phyloP scores from a whole-genome alignment of 1,140 invertebrate species.

The Eueides isabella region DNA sequence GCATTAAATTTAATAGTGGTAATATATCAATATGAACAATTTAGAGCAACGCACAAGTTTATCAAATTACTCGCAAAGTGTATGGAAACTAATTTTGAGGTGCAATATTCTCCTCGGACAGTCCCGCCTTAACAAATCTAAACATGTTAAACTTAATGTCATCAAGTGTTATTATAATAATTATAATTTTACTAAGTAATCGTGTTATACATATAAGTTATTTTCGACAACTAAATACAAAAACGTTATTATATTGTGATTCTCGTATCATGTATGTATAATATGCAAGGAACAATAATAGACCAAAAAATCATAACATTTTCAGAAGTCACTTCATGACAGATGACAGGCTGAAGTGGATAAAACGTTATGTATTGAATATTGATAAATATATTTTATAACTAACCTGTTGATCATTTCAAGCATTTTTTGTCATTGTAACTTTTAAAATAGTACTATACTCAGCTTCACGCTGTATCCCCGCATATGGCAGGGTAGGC shows the following conservation, averaged over 20 bases:
- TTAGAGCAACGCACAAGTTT: neutral
- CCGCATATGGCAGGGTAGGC: too few species aligned
- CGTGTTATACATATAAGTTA: too few species aligned
- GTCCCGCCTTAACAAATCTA: slow-evolving; percentile 60
- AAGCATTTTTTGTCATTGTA: neutral
- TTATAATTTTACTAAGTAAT: neutral
- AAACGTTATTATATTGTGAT: too few species aligned
- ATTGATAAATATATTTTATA: neutral
- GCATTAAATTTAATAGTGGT: neutral
- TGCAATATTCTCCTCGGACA: slow-evolving; percentile 52
- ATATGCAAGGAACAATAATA: neutral
- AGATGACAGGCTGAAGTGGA: neutral
- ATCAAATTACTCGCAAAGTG: slow-evolving; percentile 16
- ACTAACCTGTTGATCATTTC: neutral
- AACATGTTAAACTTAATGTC: slow-evolving; percentile 26
- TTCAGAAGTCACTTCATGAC: neutral
- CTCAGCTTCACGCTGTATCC: too few species aligned
- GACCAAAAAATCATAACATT: neutral
- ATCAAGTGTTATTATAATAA: too few species aligned
- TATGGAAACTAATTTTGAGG: slow-evolving; percentile 21
- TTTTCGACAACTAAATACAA: too few species aligned
- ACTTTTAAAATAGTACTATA: neutral
- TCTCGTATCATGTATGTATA: neutral
- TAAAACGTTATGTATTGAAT: neutral
- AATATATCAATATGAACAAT: neutral